Percentiles rank a stretch among this genome's conserved stretches.
phyloP scores from a whole-genome alignment of 2,797 vertebrate genomes.

The Poecilia picta region DNA sequence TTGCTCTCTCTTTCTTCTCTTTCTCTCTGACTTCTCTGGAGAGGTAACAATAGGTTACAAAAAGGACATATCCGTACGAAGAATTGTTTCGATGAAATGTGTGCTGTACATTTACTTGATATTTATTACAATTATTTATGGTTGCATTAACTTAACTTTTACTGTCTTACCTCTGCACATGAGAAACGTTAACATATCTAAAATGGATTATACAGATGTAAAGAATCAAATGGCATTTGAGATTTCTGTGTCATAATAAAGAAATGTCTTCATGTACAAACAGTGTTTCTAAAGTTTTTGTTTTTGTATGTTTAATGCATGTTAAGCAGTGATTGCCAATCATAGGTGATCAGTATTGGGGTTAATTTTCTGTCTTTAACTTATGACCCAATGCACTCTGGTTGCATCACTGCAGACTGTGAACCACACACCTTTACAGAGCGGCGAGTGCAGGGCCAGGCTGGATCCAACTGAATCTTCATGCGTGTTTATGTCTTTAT shows the following conservation, averaged over 20 bases:
- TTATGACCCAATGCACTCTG: conserved; percentile 18
- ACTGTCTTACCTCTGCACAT: conserved; percentile 87
- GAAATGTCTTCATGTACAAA: conserved; percentile 84
- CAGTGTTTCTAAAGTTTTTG: background rate
- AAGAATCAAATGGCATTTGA: conserved; percentile 78
- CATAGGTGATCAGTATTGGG: conserved; percentile 1
- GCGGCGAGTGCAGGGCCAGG: conserved; percentile 36
- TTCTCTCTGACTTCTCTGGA: conserved; percentile 51
- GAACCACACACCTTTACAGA: conserved; percentile 56
- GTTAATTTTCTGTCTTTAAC: conserved; percentile 17
- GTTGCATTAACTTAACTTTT: conserved; percentile 92
- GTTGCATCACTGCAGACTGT: conserved; percentile 51
- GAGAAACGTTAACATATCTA: conserved; percentile 86
- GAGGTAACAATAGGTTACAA: conserved; percentile 56
- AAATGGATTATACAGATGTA: conserved; percentile 86
- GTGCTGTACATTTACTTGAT: conserved; percentile 94
- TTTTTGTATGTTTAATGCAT: background rate
- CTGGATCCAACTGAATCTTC: conserved; percentile 65
- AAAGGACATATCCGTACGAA: conserved; percentile 78
- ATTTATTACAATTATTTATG: conserved; percentile 99
- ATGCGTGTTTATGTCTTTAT: conserved; percentile 2
- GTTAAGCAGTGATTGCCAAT: conserved; percentile 1
- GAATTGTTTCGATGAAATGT: conserved; percentile 81
- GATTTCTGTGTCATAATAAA: conserved; percentile 86
- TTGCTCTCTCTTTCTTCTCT: conserved; percentile 68